Base-by-base conservation (phyloP, 2,113 vertebrate species). In the Anoura caudifer region DNA sequence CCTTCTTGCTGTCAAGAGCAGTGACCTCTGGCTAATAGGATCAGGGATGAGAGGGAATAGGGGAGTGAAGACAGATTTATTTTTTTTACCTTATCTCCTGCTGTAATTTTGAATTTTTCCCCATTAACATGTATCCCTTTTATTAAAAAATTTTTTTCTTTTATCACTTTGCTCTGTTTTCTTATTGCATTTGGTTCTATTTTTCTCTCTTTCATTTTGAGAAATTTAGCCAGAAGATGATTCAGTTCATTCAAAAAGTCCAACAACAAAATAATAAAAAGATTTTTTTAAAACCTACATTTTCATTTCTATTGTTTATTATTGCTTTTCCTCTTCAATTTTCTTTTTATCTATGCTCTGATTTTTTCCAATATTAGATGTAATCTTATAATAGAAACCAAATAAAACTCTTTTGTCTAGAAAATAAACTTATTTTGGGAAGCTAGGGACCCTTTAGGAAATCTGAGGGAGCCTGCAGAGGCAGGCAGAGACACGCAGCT, bases 301-400 rank as follows among this genome's bases (percentile, higher is more conserved):
- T 81, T 84, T 54, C 54, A 26, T 75, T 84, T 91, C 73, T 86
- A 9, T 77, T 70, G 59, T 85, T 85, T 82, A 77, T 36, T 67
- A n/a, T 59, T 90, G 63, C n/a, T 93, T 77, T 86, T 86, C 43
- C 28, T 45, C 65, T 86, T 85, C 87, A 81, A 67, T 83, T 94
- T 67, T 54, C 50, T 90, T 88, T 90, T 59, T 75, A 81, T 54
- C 43, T 89, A 54, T 87, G 20, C 36, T 93, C 67, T 63, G 33
- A 72, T 86, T 36, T 61, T 82, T 94, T 36, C 59, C 43, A 61
- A 65, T 69, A 88, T 56, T 81, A 88, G 75, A 73, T 91, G 95
- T 84, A 81, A 96, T 75, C 43, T 95, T 73, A 91, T 50, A 56
- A 79, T 47, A 83, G 69, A 94, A 87, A 94, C 43, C 86, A 92